These are phyloP conservation scores for Upupa epops DNA, from an alignment of 2,113 vertebrate species.

Conservation along the genomic window DNA sequence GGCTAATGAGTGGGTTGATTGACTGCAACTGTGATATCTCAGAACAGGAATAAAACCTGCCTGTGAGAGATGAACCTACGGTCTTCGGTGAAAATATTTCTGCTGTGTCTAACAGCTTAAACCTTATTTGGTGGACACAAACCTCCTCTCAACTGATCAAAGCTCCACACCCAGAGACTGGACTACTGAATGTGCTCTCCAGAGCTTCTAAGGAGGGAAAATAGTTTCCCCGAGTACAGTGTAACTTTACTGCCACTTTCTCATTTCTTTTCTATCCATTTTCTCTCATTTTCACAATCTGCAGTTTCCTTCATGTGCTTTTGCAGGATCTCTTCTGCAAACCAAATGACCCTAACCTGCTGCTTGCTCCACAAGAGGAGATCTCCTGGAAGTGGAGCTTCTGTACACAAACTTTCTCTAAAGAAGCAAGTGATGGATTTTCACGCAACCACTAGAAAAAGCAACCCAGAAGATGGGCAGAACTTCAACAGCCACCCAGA, in stretches of 20 bases:
- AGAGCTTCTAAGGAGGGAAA: not conserved
- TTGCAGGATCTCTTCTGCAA: not conserved
- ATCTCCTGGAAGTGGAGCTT: not conserved
- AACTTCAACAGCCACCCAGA: not conserved
- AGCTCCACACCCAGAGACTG: rapidly evolving
- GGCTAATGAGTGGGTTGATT: too few relatives aligned
- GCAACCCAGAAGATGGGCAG: not conserved
- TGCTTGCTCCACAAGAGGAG: not conserved
- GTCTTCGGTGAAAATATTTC: not conserved
- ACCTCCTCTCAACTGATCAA: not conserved
- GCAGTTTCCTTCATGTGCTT: rapidly evolving
- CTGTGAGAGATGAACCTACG: not conserved
- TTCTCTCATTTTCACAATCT: not conserved
- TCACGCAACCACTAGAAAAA: not conserved
- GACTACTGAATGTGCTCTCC: not conserved
- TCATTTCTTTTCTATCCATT: not conserved
- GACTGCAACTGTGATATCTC: not conserved
- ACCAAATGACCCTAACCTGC: not conserved
- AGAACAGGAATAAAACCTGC: not conserved
- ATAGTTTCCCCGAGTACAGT: not conserved
- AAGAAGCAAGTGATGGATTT: not conserved
- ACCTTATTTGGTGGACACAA: not conserved
- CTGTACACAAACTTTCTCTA: not conserved
- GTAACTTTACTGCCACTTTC: not conserved
- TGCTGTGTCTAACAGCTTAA: not conserved